phyloP scores from a whole-genome alignment of 2,113 vertebrate species.

The Sminthopsis crassicaudata region DNA sequence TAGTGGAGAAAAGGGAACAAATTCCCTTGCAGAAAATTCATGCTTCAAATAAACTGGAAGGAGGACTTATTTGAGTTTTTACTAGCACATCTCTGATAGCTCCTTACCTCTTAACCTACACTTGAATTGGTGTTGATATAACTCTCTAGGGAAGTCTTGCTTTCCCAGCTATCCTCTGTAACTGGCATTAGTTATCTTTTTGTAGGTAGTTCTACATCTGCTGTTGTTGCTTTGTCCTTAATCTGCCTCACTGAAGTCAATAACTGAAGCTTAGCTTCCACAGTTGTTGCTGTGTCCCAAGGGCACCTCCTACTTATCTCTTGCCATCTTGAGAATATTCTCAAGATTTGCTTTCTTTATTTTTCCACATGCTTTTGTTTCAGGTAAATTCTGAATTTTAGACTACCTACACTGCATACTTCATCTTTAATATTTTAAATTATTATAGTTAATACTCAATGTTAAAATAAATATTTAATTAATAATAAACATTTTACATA shows the following conservation, averaged over 20 bases:
- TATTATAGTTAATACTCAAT: too few species aligned
- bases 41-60: not conserved
- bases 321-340: not conserved
- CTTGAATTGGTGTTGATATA: not conserved
- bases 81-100: not conserved
- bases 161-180: not conserved
- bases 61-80: not conserved
- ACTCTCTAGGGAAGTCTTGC: not conserved
- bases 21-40: not conserved
- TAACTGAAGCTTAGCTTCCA: constrained; percentile 54
- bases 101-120: not conserved
- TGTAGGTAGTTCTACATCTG: too few species aligned
- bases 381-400: not conserved
- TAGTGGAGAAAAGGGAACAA: not conserved
- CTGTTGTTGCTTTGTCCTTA: constrained; percentile 63
- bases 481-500: too few species aligned
- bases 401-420: not conserved
- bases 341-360: not conserved
- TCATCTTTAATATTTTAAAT: too few species aligned
- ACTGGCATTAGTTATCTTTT: not conserved
- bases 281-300: not conserved
- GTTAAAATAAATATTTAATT: too few species aligned
- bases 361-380: not conserved
- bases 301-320: not conserved
- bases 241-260: constrained; percentile 72